These are phyloP conservation scores for Dicyrtomina minuta DNA, from an alignment of 2,888 invertebrate species.

Conservation along the genomic window DNA sequence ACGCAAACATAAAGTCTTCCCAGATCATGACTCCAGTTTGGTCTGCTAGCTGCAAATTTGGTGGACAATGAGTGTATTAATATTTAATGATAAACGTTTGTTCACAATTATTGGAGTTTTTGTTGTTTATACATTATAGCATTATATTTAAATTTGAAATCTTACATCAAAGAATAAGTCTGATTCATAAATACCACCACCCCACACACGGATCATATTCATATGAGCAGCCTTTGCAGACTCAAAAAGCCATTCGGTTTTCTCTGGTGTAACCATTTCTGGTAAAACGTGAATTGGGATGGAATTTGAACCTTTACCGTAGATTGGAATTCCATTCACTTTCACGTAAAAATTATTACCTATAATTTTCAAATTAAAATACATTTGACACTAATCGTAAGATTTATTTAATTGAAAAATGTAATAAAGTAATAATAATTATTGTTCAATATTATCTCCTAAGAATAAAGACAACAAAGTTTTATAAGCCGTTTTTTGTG, in stretches of 20 bases:
- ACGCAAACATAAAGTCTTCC: constrained; percentile 65
- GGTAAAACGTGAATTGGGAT: constrained; percentile 60
- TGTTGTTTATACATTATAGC: not conserved
- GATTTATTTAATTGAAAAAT: no score
- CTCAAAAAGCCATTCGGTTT: constrained; percentile 56
- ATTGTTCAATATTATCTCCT: not conserved
- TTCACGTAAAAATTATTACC: constrained; percentile 60
- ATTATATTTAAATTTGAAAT: constrained; percentile 41
- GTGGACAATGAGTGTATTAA: not conserved
- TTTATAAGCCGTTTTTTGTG: not conserved
- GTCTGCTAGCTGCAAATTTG: constrained; percentile 57
- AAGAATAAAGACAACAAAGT: not conserved
- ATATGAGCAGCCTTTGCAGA: constrained; percentile 59
- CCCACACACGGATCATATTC: constrained; percentile 63
- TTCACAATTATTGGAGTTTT: not conserved
- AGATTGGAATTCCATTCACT: constrained; percentile 61
- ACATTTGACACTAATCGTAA: no score
- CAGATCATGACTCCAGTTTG: constrained; percentile 62
- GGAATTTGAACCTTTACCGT: constrained; percentile 62
- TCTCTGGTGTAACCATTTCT: constrained; percentile 56
- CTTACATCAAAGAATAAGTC: constrained; percentile 59
- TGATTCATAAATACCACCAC: constrained; percentile 61
- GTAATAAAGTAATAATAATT: no score
- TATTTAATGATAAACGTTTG: not conserved
- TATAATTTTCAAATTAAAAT: constrained; percentile 7